Base-by-base conservation (phyloP, 2,888 invertebrate genomes). In the Reticulitermes lucifugus region DNA sequence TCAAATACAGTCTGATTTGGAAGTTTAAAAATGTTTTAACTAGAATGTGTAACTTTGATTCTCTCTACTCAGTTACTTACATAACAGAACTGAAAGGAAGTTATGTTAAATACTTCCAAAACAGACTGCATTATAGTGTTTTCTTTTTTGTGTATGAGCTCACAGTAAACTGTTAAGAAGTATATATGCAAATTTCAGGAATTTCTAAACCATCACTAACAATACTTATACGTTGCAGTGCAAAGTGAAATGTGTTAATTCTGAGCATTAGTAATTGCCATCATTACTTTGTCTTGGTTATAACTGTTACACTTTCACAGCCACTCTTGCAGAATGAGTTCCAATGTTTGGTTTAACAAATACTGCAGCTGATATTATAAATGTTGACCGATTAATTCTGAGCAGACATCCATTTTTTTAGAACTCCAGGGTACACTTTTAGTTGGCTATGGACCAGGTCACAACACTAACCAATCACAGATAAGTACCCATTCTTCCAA, bases 191-290 rank as follows among this genome's bases (percentile, higher is more conserved):
- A 79, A 77, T 79, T 83, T 77, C 35, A 73, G 46, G 60, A 60
- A 25, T 84, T 55, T 79, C 84, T 84, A 84, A 84, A 81, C 79
- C 83, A 85, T 79, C 79, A 71, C 85, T 85, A 85, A 79, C 41
- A 81, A 84, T 84, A 84, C 82, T 86, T 41, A 84, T 84, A 84
- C 79, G 84, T 81, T 73, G 86, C 77, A 84, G 84, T 86, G 86
- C 86, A 86, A 84, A 86, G 86, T 86, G 84, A 86, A 83, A 84
- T 60, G 79, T 84, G 70, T 80, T 71, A 12, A 65, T 41, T 84
- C 35, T 84, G 71, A 73, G 71, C 84, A 83, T 86, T 84, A 81
- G 84, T 79, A 83, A 82, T 84, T 85, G 81, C 81, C 12, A 81
- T 81, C 81, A 70, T 81, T 70, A n/a, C 21, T 77, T 77, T 77